These are phyloP conservation scores for Loriculus beryllinus DNA, from an alignment of 2,797 vertebrate species.

Conservation along the genomic window DNA sequence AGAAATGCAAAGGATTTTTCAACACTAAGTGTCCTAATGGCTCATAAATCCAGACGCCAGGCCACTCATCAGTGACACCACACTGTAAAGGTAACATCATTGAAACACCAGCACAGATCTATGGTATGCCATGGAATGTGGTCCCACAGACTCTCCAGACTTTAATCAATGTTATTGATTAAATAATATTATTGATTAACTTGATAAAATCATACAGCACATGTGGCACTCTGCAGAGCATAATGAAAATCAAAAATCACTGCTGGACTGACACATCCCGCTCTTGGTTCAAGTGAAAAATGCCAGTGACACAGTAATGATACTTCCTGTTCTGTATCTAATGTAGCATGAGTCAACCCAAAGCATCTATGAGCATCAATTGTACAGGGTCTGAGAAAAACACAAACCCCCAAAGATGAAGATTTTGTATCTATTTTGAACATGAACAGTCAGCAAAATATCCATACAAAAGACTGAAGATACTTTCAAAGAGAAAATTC, in stretches of 20 bases:
- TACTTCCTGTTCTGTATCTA: background rate
- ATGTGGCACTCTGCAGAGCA: background rate
- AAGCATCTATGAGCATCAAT: background rate
- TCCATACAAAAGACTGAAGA: background rate
- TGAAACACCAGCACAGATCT: background rate
- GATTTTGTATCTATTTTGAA: background rate
- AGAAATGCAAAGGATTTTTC: background rate
- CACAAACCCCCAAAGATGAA: background rate
- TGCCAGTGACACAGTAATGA: background rate
- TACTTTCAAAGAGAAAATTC: background rate
- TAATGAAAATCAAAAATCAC: accelerated
- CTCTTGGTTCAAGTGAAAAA: background rate
- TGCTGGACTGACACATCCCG: background rate
- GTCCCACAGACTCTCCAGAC: background rate
- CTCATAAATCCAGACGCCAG: background rate
- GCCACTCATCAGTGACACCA: background rate
- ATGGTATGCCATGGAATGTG: background rate
- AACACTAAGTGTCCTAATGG: background rate
- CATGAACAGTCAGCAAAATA: background rate
- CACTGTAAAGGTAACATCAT: background rate
- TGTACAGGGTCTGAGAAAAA: background rate
- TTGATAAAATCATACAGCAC: background rate
- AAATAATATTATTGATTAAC: background rate
- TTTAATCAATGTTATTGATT: background rate
- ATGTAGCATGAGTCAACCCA: accelerated